Evolutionary conservation across 2,888 invertebrate genomes (phyloP).

Genomic region (Julus scanicus): DNA sequence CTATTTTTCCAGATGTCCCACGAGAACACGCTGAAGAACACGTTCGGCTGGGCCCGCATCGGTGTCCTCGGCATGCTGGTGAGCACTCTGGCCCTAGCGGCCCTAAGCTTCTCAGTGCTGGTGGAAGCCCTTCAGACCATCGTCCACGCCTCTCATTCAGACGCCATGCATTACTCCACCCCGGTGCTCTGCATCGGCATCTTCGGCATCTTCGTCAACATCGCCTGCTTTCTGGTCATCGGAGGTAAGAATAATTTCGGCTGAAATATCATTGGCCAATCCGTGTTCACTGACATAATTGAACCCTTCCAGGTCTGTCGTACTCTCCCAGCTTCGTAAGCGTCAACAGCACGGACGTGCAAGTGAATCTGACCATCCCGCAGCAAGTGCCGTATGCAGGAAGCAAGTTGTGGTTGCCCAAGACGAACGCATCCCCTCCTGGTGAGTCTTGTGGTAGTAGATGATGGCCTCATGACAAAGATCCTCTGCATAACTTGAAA

Average conservation of each 20-base stretch:
- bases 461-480: neutral
- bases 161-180: slow-evolving; percentile 79
- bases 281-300: neutral
- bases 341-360: slow-evolving; percentile 49
- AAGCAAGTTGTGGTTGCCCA: slow-evolving; percentile 50
- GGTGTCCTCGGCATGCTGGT: slow-evolving; percentile 86
- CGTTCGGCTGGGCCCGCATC: slow-evolving; percentile 92
- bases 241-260: slow-evolving; percentile 77
- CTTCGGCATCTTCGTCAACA: slow-evolving; percentile 78
- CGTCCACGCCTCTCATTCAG: slow-evolving; percentile 66
- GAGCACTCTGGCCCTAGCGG: slow-evolving; percentile 75
- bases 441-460: too few relatives aligned
- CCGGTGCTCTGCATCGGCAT: slow-evolving; percentile 79
- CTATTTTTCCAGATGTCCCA: slow-evolving; percentile 67
- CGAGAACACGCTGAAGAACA: slow-evolving; percentile 79
- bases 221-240: slow-evolving; percentile 81
- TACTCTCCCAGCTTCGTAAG: slow-evolving; percentile 49
- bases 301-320: slow-evolving; percentile 11
- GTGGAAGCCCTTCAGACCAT: slow-evolving; percentile 80
- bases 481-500: too few relatives aligned
- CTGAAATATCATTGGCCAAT: too few relatives aligned
- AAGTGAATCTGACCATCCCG: slow-evolving; percentile 49
- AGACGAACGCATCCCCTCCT: neutral
- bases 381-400: slow-evolving; percentile 44
- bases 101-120: slow-evolving; percentile 82